Evolutionary conservation across 37 sponge, comb jelly and placozoan genomes (phyloP), one percentile per base, ranked within the genome.

Genomic region (Corticium candelabrum): DNA sequence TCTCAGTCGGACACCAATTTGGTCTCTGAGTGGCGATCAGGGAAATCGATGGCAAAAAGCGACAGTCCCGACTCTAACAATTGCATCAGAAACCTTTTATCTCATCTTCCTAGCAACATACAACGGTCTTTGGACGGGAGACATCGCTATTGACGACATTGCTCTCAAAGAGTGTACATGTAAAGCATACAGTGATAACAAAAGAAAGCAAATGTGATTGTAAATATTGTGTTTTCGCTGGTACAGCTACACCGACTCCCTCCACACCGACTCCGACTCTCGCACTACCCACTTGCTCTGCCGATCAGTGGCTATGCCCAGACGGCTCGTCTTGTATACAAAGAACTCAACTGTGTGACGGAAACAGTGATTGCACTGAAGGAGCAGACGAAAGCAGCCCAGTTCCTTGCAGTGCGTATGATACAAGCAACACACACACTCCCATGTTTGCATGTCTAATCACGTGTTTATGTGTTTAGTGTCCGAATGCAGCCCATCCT

Each of bases 321-420:
- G 21, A 21, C 62, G 62, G 62, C 11, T 21, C 15, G 15, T 11
- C 68, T 62, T 80, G 81, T 73, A 82, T 82, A 50, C 70, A 57
- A 43, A 78, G 69, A 40, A 82, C 37, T 43, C 36, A 70, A 40
- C 71, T 70, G 62, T 80, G 81, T 73, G 74, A 80, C 38, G 68
- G 68, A 39, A 39, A 62, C 36, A 68, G 70, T 40, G 74, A 80
- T n/a, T 80, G 81, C 38, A 74, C 41, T 1, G 81, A 80, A 37
- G 35, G 30, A 21, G 68, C 81, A 2, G 81, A 80, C 74, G 81
- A 80, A 69, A 41, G 36, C 3, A 56, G 40, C 78, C n/a, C n/a
- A n/a, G n/a, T n/a, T n/a, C n/a, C n/a, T n/a, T n/a, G n/a, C n/a
- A n/a, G n/a, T n/a, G n/a, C n/a, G n/a, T n/a, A n/a, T n/a, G n/a